Percentiles rank a stretch among this genome's conserved stretches.
These are phyloP conservation scores for Stenotaenia linearis DNA, from an alignment of 2,888 invertebrate species.

Conservation along the genomic window DNA sequence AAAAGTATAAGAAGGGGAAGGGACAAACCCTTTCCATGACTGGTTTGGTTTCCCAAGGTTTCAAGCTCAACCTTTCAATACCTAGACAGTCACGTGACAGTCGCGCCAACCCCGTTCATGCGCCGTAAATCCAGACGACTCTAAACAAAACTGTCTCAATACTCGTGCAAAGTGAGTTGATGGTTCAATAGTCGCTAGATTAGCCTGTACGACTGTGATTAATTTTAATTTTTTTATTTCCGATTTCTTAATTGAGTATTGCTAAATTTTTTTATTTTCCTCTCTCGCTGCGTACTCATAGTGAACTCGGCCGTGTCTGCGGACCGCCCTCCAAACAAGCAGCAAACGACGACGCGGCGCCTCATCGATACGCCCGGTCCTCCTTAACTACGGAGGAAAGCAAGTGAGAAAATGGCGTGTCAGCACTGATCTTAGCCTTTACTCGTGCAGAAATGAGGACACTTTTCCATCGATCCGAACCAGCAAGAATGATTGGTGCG, in stretches of 20 bases:
- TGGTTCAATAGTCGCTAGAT: not conserved
- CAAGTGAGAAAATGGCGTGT: conserved; percentile 7
- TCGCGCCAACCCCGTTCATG: conserved; percentile 1
- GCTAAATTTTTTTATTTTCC: not conserved
- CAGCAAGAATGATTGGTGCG: not conserved
- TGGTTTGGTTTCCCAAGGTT: conserved; percentile 17
- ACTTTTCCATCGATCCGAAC: not conserved
- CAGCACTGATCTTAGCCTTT: not conserved
- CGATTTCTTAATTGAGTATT: not conserved
- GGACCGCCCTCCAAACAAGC: conserved; percentile 13
- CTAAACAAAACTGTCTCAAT: conserved; percentile 4
- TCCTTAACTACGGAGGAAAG: not conserved
- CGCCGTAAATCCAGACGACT: conserved; percentile 12
- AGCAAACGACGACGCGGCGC: conserved; percentile 21
- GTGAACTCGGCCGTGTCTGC: conserved; percentile 20
- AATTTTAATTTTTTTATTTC: not conserved
- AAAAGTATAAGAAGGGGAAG: not conserved
- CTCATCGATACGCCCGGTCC: not conserved
- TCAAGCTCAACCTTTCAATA: conserved; percentile 8
- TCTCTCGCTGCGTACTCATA: not conserved
- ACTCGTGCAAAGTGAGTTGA: not conserved
- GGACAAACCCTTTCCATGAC: not conserved
- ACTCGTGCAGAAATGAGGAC: not conserved
- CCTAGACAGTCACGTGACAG: conserved; percentile 24
- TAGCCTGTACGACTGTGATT: not conserved